phyloP scores from a whole-genome alignment of 2,888 invertebrate genomes.

The Volucella inanis region DNA sequence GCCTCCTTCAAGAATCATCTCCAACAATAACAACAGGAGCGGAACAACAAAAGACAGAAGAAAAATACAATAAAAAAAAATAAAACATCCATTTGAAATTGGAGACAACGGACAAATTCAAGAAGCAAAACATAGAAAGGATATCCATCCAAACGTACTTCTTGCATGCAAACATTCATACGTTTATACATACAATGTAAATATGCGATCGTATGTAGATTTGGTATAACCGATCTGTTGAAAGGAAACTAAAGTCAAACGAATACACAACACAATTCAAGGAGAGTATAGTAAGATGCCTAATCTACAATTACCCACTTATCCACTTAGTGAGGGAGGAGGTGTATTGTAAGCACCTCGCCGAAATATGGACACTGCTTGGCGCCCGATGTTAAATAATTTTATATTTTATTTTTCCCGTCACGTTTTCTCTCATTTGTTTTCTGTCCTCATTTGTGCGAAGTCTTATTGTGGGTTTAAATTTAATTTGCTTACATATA shows the following conservation, averaged over 20 bases:
- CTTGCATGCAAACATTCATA: not conserved
- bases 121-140: not conserved
- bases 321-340: slow-evolving; percentile 55
- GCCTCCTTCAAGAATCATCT: slow-evolving; percentile 7
- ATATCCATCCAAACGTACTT: not conserved
- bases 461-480: no score
- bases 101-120: slow-evolving; percentile 33
- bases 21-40: not conserved
- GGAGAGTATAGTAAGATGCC: slow-evolving; percentile 33
- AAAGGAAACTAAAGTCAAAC: not conserved
- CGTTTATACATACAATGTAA: no score
- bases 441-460: no score
- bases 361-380: slow-evolving; percentile 32
- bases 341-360: slow-evolving; percentile 44
- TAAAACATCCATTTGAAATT: slow-evolving; percentile 18
- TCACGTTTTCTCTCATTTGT: no score
- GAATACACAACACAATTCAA: not conserved
- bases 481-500: no score
- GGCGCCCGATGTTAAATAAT: slow-evolving; percentile 47
- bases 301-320: slow-evolving; percentile 56
- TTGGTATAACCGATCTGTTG: not conserved
- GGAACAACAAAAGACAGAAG: not conserved
- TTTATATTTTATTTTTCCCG: slow-evolving; percentile 5
- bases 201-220: not conserved
- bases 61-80: not conserved